Base-by-base conservation (phyloP, 2,113 vertebrate genomes). In the Sturnira hondurensis region DNA sequence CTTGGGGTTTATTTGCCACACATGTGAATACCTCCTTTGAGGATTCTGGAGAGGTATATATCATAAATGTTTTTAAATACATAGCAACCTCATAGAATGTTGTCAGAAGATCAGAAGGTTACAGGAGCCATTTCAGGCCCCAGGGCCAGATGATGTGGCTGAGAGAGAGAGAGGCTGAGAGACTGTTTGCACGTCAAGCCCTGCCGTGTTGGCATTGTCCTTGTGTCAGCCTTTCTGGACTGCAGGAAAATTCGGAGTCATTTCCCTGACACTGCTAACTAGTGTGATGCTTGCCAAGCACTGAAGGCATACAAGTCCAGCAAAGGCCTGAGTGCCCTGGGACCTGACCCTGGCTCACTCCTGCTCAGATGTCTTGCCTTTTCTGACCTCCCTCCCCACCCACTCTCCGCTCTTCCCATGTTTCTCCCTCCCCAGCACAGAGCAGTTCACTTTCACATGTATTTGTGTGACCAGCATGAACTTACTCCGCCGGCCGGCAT, bases 171-270 rank as follows among this genome's bases (percentile, higher is more conserved):
- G 43, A 45, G 43, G 9, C 43, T 6, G 43, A 45, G 9, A 41
- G 56, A 58, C 17, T 24, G 16, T n/a, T 12, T 36, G 7, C 36
- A 24, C 1, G 0, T 4, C 4, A 43, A n/a, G 15, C 31, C 38
- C 67, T 45, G 17, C 36, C 22, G 0, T 2, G 11, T 70, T 31
- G 1, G 20, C 28, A 5, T 33, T 0, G 1, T 15, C 12, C 38
- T 10, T 31, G 36, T 7, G 4, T 71, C 17, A 5, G 14, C 45
- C 73, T 70, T 87, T 71, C 22, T 31, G 2, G 22, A 8, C 1
- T 31, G 3, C n/a, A 43, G 83, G 26, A 31, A 33, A 31, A 8
- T 17, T 6, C 31, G 10, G 41, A 56, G n/a, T 52, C 3, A 6
- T 14, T 41, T 87, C 12, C 33, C 81, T 10, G 50, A 3, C 22